Percentiles rank a stretch among this genome's conserved stretches.
Conservation (phyloP, 2,797 vertebrate species). For the Crypturellus tataupa region DNA sequence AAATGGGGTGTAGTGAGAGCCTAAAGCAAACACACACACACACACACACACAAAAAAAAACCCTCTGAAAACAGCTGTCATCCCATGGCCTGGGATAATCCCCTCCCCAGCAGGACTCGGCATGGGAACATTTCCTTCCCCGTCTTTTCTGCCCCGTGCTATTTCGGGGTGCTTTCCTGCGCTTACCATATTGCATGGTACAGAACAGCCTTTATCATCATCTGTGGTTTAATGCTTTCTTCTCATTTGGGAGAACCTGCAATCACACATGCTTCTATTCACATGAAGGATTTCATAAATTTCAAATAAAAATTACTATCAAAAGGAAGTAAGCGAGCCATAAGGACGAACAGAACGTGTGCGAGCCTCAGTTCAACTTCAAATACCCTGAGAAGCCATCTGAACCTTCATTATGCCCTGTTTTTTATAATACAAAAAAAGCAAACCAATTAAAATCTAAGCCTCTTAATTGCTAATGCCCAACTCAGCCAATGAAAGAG, state of each 20-base stretch:
- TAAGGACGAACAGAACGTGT: background rate
- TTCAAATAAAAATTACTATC: slow-evolving; percentile 12
- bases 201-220: background rate
- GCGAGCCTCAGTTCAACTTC: background rate
- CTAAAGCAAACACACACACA: too few relatives aligned
- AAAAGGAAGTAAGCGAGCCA: background rate
- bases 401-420: background rate
- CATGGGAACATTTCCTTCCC: background rate
- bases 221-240: background rate
- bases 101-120: background rate
- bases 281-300: background rate
- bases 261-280: background rate
- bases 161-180: background rate
- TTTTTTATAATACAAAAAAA: background rate
- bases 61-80: background rate
- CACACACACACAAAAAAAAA: too few relatives aligned
- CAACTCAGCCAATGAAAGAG: background rate
- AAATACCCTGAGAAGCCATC: background rate
- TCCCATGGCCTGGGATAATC: background rate
- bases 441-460: background rate
- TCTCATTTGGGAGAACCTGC: background rate
- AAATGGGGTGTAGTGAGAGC: background rate
- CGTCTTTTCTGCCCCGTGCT: background rate
- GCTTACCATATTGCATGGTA: background rate
- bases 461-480: background rate